Evolutionary conservation across 2,113 vertebrate species (phyloP), one percentile per base, ranked within the genome.

Genomic region (Anarhynchus alexandrinus): DNA sequence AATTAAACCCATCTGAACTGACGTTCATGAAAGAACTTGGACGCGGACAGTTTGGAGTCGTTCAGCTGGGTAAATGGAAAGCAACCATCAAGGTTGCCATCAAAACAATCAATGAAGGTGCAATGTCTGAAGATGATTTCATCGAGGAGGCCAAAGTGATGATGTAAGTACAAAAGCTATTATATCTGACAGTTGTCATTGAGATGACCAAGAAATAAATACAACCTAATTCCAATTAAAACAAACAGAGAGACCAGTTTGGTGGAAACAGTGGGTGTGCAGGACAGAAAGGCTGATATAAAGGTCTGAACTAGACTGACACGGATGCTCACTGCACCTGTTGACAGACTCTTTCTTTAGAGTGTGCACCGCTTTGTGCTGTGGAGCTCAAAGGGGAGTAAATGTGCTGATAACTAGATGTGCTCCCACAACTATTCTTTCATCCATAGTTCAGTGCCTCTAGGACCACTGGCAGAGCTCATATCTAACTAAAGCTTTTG

Each of bases 111-210:
- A 97, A 40, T 2, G 97, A 98, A 96, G 98, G 98, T 64, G 96
- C 97, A 62, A 98, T 98, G 98, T 98, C 97, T n/a, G 98, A 98
- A 95, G 98, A 99, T 21, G 98, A 98, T 76, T 98, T 98, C 95
- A 98, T 98, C 3, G 98, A 98, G 86, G 98, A 99, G 84, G 98
- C 98, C 61, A 98, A 98, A 95, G 94, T 99, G 93, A 98, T 99
- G 98, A 98, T 88, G 98, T 99, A 90, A 98, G 98, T 97, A 73
- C 38, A 57, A 69, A 91, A 72, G 12, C n/a, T 82, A 4, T 64
- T 77, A 16, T 84, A 42, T 20, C 38, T 65, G 38, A 65, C 30
- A 34, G 57, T 34, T 77, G 65, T 32, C 14, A 40, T 19, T 38
- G 59, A 67, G 47, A 40, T 51, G 66, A 38, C 72, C 23, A 15